Evolutionary conservation across 1,140 invertebrate species (phyloP).

Genomic region (Tetramorium alpestre): DNA sequence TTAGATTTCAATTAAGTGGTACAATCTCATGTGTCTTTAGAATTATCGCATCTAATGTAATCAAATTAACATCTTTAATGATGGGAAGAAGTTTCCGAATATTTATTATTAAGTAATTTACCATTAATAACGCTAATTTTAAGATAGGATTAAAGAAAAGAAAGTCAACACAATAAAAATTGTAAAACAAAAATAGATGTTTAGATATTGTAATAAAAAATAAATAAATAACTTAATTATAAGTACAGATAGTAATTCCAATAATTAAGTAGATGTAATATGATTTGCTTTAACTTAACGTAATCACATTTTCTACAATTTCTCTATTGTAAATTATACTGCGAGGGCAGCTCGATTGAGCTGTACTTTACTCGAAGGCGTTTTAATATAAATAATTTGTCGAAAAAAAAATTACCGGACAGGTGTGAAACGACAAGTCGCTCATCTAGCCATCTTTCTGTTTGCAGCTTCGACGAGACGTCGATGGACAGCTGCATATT

Average conservation of each 20-base stretch:
- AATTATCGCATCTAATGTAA: not conserved
- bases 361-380: not conserved
- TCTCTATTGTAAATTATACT: not conserved
- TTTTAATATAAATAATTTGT: conserved; percentile 2
- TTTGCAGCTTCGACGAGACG: conserved; percentile 84
- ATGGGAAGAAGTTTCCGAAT: not conserved
- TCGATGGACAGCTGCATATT: conserved; percentile 83
- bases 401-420: not conserved
- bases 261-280: not conserved
- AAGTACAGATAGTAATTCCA: not conserved
- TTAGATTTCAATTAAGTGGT: not conserved
- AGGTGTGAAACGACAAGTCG: conserved; percentile 1
- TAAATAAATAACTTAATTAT: not conserved
- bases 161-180: not conserved
- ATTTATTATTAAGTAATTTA: not conserved
- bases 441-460: conserved; percentile 48
- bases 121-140: not conserved
- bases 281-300: not conserved
- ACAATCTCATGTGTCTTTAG: not conserved
- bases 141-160: not conserved
- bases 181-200: not conserved
- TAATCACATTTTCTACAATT: not conserved
- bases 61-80: not conserved
- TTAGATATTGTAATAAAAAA: not conserved
- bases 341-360: not conserved